Percentiles rank a stretch among this genome's conserved stretches.
These are phyloP conservation scores for Drosophila carrolli DNA, from an alignment of 1,140 invertebrate species.

Conservation along the genomic window DNA sequence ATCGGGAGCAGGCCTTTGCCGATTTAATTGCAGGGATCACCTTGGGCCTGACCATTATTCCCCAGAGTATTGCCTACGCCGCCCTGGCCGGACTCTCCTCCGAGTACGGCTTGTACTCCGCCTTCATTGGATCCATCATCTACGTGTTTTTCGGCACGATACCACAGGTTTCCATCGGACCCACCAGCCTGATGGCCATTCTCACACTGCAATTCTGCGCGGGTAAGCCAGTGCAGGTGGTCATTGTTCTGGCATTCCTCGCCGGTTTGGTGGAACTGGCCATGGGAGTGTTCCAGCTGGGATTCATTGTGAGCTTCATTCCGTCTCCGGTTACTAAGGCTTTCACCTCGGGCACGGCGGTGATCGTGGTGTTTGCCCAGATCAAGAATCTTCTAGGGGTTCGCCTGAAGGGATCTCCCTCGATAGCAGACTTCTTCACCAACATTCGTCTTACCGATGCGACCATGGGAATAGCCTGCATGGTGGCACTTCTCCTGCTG, in stretches of 20 bases:
- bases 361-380: conserved; percentile 96
- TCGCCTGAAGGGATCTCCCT: conserved; percentile 89
- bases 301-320: conserved; percentile 97
- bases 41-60: conserved; percentile 92
- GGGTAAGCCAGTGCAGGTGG: conserved; percentile 89
- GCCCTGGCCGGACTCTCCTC: conserved; percentile 90
- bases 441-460: conserved; percentile 88
- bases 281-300: conserved; percentile 87
- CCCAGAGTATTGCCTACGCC: conserved; percentile 94
- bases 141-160: conserved; percentile 95
- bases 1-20: conserved; percentile 86
- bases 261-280: conserved; percentile 91
- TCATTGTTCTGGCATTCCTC: conserved; percentile 91
- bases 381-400: conserved; percentile 93
- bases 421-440: conserved; percentile 88
- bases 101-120: conserved; percentile 86
- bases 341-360: conserved; percentile 96
- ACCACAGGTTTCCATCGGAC: conserved; percentile 95
- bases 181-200: conserved; percentile 94
- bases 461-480: conserved; percentile 89
- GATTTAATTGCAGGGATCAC: conserved; percentile 92
- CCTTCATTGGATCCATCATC: conserved; percentile 89
- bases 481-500: conserved; percentile 88
- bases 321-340: conserved; percentile 96
- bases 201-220: conserved; percentile 90